Evolutionary conservation across 2,888 invertebrate genomes (phyloP).

Genomic region (Syrista parreyssii): DNA sequence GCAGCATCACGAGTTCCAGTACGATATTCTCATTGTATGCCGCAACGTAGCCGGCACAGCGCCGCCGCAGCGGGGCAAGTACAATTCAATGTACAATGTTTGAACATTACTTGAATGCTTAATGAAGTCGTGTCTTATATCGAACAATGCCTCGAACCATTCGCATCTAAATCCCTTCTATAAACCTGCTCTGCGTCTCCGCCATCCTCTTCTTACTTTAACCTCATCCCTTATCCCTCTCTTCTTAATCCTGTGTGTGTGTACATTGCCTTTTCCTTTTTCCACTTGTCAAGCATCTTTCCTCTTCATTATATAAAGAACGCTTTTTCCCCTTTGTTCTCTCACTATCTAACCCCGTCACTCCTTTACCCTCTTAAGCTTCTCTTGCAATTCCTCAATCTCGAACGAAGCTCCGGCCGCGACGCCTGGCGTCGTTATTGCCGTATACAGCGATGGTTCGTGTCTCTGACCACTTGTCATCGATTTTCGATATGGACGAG

Average conservation of each 20-base stretch:
- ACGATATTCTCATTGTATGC: slow-evolving; percentile 57
- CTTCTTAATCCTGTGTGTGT: not conserved
- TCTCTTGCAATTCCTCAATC: slow-evolving; percentile 14
- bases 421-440: not conserved
- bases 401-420: not conserved
- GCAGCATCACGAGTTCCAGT: slow-evolving; percentile 56
- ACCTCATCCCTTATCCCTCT: not conserved
- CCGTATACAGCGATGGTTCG: not conserved
- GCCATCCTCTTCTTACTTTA: not conserved
- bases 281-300: not conserved
- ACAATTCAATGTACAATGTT: slow-evolving; percentile 59
- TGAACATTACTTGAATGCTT: slow-evolving; percentile 61
- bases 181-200: slow-evolving; percentile 38
- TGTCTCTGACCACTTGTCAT: not conserved
- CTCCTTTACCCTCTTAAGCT: slow-evolving; percentile 18
- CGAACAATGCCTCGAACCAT: slow-evolving; percentile 56
- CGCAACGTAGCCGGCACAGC: slow-evolving; percentile 26
- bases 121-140: slow-evolving; percentile 62
- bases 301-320: not conserved
- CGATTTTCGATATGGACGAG: not conserved
- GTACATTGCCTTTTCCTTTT: not conserved
- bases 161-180: slow-evolving; percentile 54
- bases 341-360: slow-evolving; percentile 11
- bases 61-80: slow-evolving; percentile 33
- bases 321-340: not conserved